Percentiles rank a stretch among this genome's conserved stretches.
These are phyloP conservation scores for Hirudo medicinalis DNA, from an alignment of 1,140 invertebrate genomes.

Conservation along the genomic window DNA sequence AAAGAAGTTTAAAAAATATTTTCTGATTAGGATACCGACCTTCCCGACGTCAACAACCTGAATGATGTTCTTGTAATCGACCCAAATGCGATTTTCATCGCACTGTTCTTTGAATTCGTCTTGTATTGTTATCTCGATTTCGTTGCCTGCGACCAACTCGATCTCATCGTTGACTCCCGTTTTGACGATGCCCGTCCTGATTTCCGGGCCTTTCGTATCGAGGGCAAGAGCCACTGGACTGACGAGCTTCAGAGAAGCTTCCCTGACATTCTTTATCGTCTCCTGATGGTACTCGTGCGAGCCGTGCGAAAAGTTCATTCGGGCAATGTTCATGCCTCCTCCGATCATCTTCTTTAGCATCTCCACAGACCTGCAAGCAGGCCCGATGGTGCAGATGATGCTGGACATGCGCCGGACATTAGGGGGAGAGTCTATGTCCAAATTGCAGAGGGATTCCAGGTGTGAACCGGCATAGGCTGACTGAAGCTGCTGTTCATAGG, in stretches of 20 bases:
- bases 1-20: neutral
- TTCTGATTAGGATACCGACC: slow-evolving; percentile 33
- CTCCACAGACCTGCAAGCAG: slow-evolving; percentile 46
- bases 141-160: slow-evolving; percentile 69
- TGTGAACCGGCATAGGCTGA: slow-evolving; percentile 47
- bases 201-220: slow-evolving; percentile 94
- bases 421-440: slow-evolving; percentile 70
- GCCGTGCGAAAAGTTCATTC: slow-evolving; percentile 95
- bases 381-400: slow-evolving; percentile 90
- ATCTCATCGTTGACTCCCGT: slow-evolving; percentile 52
- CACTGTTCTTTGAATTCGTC: slow-evolving; percentile 59
- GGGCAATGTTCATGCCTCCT: slow-evolving; percentile 92
- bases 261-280: slow-evolving; percentile 73
- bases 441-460: slow-evolving; percentile 77
- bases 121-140: slow-evolving; percentile 67
- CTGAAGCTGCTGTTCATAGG: slow-evolving; percentile 33
- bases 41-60: slow-evolving; percentile 71
- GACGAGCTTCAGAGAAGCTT: slow-evolving; percentile 65
- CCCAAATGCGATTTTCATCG: slow-evolving; percentile 56
- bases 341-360: slow-evolving; percentile 79
- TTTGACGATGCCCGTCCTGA: slow-evolving; percentile 80
- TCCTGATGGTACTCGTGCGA: slow-evolving; percentile 85
- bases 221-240: slow-evolving; percentile 81
- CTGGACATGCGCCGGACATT: slow-evolving; percentile 61
- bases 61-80: slow-evolving; percentile 87